Base-by-base conservation (phyloP, 1,140 invertebrate species). In the Chionoecetes opilio region DNA sequence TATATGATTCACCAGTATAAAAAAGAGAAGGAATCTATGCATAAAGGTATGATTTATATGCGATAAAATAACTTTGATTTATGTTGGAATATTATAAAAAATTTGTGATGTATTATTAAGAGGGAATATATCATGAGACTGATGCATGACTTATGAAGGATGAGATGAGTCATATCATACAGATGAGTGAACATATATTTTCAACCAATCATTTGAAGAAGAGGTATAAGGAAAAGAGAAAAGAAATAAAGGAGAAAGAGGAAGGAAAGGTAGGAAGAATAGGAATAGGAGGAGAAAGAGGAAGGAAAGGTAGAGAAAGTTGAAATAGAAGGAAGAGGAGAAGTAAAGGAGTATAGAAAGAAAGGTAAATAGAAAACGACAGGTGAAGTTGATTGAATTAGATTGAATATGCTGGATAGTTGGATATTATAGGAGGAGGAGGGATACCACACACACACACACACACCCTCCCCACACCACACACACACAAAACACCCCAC, bases 11-110 rank as follows among this genome's bases (percentile, higher is more conserved):
- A n/a, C 63, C 63, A 2, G 6, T 21, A 26, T n/a, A 1, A 75
- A 75, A 75, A n/a, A 75, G 26, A 75, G 46, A 53, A 2, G 46
- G 46, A 53, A 75, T n/a, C 21, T 75, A 21, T n/a, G 6, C n/a
- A 75, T 75, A 75, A 75, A 75, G 63, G 63, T 75, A 75, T 53
- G 46, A 75, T n/a, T 75, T 75, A 75, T 75, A n/a, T 75, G n/a
- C 21, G 63, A n/a, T 17, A 75, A 75, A 75, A 75, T 75, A 75
- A 21, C 63, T 75, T 75, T 75, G 63, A 75, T 75, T 75, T 75
- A 75, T 75, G 63, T 5, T 75, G 63, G 63, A 75, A 75, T 75
- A 75, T 75, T 21, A 75, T 75, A 6, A 75, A n/a, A 75, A 75
- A 75, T 26, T 75, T 2, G 63, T 3, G 63, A 26, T 75, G 63